These are phyloP conservation scores for Caenorhabditis sp. DNA, from an alignment of 2,888 invertebrate genomes.

Conservation along the genomic window DNA sequence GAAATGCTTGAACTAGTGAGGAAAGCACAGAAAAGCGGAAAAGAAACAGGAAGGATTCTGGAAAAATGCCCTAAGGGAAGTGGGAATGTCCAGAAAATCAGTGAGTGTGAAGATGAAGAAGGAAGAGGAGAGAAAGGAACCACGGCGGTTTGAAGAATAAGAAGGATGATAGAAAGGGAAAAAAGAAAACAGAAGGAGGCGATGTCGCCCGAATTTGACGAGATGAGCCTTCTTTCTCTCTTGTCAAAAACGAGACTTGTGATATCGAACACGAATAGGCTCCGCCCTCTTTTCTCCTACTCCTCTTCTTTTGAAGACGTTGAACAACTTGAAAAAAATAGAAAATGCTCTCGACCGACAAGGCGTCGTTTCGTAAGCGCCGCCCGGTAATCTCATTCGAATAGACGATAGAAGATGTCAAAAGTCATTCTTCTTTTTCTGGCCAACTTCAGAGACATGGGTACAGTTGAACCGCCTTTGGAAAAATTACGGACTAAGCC, in stretches of 20 bases:
- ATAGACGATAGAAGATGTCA: slow-evolving; percentile 16
- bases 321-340: slow-evolving; percentile 29
- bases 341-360: slow-evolving; percentile 10
- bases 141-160: slow-evolving; percentile 33
- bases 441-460: slow-evolving; percentile 12
- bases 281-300: slow-evolving; percentile 30
- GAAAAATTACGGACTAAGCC: slow-evolving; percentile 14
- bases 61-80: slow-evolving; percentile 30
- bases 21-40: neutral
- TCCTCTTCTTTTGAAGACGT: slow-evolving; percentile 9
- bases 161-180: slow-evolving; percentile 19
- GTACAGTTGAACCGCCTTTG: slow-evolving; percentile 22
- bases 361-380: slow-evolving; percentile 12
- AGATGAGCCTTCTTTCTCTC: slow-evolving; percentile 22
- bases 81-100: slow-evolving; percentile 21
- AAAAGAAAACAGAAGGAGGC: slow-evolving; percentile 9
- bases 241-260: slow-evolving; percentile 23
- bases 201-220: slow-evolving; percentile 41
- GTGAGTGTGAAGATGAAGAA: slow-evolving; percentile 40
- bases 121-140: slow-evolving; percentile 21
- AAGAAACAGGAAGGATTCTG: neutral
- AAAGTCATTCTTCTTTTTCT: slow-evolving; percentile 15
- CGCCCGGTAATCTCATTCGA: slow-evolving; percentile 36
- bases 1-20: neutral
- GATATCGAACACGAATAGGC: slow-evolving; percentile 37